phyloP scores from a whole-genome alignment of 2,888 invertebrate species.

The Serrognathus titanus region DNA sequence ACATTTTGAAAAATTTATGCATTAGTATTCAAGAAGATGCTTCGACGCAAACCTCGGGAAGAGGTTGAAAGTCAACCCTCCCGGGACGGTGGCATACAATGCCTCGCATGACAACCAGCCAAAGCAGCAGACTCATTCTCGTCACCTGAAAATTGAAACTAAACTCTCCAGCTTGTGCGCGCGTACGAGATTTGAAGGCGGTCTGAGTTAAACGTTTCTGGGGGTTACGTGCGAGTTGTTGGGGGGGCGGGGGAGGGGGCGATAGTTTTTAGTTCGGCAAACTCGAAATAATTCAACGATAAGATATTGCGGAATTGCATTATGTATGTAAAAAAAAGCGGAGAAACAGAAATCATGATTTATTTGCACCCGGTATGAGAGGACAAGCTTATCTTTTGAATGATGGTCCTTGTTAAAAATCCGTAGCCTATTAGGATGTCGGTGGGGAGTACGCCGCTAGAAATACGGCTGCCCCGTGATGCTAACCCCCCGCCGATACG shows the following conservation, averaged over 20 bases:
- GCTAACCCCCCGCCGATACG: constrained; percentile 16
- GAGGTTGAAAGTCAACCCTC: constrained; percentile 43
- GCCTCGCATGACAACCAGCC: constrained; percentile 41
- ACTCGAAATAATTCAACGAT: too few relatives aligned
- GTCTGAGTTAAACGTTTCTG: neutral
- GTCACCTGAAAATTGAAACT: constrained; percentile 23
- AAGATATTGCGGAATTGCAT: too few relatives aligned
- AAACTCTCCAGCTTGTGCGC: constrained; percentile 7
- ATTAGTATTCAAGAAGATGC: constrained; percentile 41
- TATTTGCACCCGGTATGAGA: constrained; percentile 40
- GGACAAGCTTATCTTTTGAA: constrained; percentile 44
- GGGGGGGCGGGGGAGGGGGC: too few relatives aligned
- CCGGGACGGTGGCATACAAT: constrained; percentile 37
- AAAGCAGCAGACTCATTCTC: constrained; percentile 25
- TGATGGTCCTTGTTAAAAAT: constrained; percentile 45
- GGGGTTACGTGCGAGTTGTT: neutral
- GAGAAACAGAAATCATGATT: constrained; percentile 37
- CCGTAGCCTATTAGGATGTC: constrained; percentile 41
- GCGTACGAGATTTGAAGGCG: constrained; percentile 18
- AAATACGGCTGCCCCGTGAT: constrained; percentile 16
- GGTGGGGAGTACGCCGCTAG: constrained; percentile 27
- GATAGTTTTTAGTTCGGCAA: too few relatives aligned
- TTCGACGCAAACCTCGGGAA: constrained; percentile 40
- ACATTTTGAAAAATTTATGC: constrained; percentile 39
- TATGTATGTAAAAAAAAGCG: constrained; percentile 19